Evolutionary conservation across 2,113 vertebrate species (phyloP), one percentile per base, ranked within the genome.

Genomic region (Podiceps cristatus): DNA sequence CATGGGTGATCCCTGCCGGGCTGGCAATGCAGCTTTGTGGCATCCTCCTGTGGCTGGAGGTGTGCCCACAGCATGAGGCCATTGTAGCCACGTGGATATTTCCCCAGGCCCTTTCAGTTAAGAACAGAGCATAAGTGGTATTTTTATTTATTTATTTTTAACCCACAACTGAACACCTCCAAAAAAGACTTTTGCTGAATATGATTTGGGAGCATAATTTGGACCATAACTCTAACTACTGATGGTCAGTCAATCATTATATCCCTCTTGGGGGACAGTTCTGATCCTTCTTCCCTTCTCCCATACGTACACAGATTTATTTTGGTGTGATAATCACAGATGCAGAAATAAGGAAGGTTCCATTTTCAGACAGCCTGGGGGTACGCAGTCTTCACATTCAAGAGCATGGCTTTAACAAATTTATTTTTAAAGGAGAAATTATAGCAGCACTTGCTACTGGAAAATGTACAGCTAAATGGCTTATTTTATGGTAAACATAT

Each of bases 11-110:
- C 9, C 18, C 37, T 75, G 74, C 10, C 42, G 44, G 47, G 47
- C 23, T 10, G 24, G 15, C 4, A 5, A 24, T 22, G 23, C 9
- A 52, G n/a, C 27, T 75, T 60, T 88, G 53, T 56, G 56, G 82
- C 75, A 58, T 62, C 9, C 29, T 56, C 5, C 29, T 19, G 12
- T 31, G 72, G 18, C 62, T 50, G 68, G 25, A 85, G 37, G 13
- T 13, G 25, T 23, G 58, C 53, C 45, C 29, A 11, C 10, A 52
- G 37, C 40, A 47, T 0, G 4, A 79, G 35, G 44, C 25, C 2
- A 0, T 9, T 35, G 53, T 16, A 56, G 23, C 7, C 1, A 0
- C 3, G 4, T 27, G 47, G 24, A 6, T 58, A 7, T 58, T 73
- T 88, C 33, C 8, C 29, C 9, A 33, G 62, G 4, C 20, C 13